These are phyloP conservation scores for Sinocyclocheilus grahami DNA, from an alignment of 2,113 vertebrate species.

Conservation along the genomic window DNA sequence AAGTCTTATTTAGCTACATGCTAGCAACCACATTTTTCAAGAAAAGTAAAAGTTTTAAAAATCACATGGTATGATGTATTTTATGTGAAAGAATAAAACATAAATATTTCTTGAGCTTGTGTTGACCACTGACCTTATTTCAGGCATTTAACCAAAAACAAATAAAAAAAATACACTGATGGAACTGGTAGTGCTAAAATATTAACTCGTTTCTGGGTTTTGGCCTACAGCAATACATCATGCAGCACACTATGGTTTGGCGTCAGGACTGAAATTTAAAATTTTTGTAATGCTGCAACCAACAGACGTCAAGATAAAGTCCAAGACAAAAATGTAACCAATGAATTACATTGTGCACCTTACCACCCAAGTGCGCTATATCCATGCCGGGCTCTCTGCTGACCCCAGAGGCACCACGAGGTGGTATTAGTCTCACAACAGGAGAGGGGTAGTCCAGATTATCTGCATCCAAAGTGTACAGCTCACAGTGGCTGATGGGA, in stretches of 20 bases:
- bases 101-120: not conserved
- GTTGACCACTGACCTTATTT: not conserved
- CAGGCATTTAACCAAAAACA: too few species aligned
- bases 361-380: conserved; percentile 64
- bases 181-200: not conserved
- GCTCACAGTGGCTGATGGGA: conserved; percentile 62
- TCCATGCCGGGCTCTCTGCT: conserved; percentile 64
- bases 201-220: not conserved
- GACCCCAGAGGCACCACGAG: conserved; percentile 45
- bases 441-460: conserved; percentile 70
- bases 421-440: conserved; percentile 68
- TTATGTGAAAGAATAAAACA: not conserved
- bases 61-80: not conserved
- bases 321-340: too few species aligned
- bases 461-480: conserved; percentile 61
- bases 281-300: not conserved
- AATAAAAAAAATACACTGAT: not conserved
- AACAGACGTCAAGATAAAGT: not conserved
- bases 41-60: too few species aligned
- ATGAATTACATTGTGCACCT: not conserved
- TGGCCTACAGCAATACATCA: not conserved
- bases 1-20: too few species aligned
- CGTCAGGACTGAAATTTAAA: not conserved
- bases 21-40: too few species aligned
- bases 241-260: not conserved